These are phyloP conservation scores for Oithona nana DNA, from an alignment of 2,888 invertebrate species.

Conservation along the genomic window DNA sequence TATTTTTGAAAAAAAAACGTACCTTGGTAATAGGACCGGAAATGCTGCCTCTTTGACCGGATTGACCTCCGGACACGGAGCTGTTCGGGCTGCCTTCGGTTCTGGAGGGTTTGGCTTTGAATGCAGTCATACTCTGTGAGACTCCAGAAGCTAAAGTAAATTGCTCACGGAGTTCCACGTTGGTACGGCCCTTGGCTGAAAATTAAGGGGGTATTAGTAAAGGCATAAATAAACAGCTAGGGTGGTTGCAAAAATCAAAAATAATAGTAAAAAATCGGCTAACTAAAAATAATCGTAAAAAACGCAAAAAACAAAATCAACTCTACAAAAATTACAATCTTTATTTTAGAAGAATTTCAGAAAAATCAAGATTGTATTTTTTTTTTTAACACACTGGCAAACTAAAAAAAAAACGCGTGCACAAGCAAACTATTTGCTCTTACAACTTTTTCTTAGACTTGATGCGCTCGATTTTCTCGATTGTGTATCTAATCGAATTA, in stretches of 20 bases:
- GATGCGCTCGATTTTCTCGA: not conserved
- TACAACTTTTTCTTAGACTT: slow-evolving; percentile 8
- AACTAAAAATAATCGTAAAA: not conserved
- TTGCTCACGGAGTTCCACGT: slow-evolving; percentile 96
- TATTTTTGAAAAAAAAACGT: no score
- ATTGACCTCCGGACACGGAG: slow-evolving; percentile 28
- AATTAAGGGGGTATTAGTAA: not conserved
- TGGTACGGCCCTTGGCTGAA: slow-evolving; percentile 96
- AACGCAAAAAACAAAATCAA: not conserved
- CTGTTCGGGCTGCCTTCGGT: slow-evolving; percentile 51
- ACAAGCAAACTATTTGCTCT: not conserved
- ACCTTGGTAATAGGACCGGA: slow-evolving; percentile 95
- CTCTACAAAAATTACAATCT: not conserved
- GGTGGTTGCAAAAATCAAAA: slow-evolving; percentile 14
- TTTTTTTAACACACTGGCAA: no score
- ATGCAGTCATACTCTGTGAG: slow-evolving; percentile 95
- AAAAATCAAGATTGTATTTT: not conserved
- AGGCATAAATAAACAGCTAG: slow-evolving; percentile 11
- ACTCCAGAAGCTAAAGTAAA: slow-evolving; percentile 97
- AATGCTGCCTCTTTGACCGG: slow-evolving; percentile 28
- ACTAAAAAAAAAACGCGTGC: not conserved
- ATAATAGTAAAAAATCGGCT: not conserved
- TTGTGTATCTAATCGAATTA: not conserved
- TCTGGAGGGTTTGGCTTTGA: slow-evolving; percentile 55
- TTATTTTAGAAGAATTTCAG: not conserved